Evolutionary conservation across 2,797 vertebrate genomes (phyloP), one percentile per base, ranked within the genome.

Genomic region (Enteromius radiatus): DNA sequence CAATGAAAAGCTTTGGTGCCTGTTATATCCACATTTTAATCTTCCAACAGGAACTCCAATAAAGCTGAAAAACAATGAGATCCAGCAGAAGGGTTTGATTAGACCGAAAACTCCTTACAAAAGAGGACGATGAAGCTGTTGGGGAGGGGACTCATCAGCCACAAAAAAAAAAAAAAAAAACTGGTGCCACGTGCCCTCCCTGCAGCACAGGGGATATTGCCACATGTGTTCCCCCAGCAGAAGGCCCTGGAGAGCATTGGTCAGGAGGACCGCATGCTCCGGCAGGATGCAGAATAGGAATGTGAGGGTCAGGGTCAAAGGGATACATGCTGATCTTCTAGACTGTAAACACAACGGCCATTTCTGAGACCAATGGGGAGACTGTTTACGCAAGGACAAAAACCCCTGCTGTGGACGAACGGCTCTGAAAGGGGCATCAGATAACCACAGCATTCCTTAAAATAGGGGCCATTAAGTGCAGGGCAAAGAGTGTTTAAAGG

Each of bases 31-130:
- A 75, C 84, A 84, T 85, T 70, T 61, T 82, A 78, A 76, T 56
- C 28, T 31, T 45, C 9, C 33, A 87, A 91, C 83, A 41, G 7
- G 0, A 73, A 73, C 47, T 77, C 84, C 36, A 4, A 49, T 36
- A 61, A 89, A 70, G 61, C 52, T 75, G 15, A 65, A 28, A 80
- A 83, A 87, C 89, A 88, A 86, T 85, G 61, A 84, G 28, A 84
- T 76, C 64, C 79, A 85, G 85, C 79, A 63, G 87, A 87, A 70
- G 61, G 43, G 45, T 33, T 80, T 84, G 84, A 86, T 84, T 80
- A 81, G 80, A 84, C 67, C 21, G 31, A 80, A 54, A 17, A 5
- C 31, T 54, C 28, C 4, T 36, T 36, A 41, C 8, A 73, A 78
- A 28, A 64, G 4, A 69, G 69, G 47, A 76, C 11, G 31, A 85